A percentile compares a stretch with the other conserved stretches of the same genome.
Conservation (phyloP, 2,888 invertebrate genomes). For the Diaperis boleti region DNA sequence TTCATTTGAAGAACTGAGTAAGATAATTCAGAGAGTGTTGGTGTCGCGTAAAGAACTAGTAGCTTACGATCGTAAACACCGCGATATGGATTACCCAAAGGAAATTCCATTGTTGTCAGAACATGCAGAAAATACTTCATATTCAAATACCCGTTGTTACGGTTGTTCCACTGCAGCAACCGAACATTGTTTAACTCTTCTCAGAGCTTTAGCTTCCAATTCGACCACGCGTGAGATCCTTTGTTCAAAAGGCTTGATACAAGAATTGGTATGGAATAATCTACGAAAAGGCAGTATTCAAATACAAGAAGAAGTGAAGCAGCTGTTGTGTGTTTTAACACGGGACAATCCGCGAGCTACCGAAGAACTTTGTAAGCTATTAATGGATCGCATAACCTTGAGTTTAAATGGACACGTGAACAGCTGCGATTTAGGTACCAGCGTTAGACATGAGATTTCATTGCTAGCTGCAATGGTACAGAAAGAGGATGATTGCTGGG, state of each 20-base stretch:
- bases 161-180: constrained; percentile 92
- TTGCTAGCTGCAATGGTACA: constrained; percentile 89
- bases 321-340: constrained; percentile 88
- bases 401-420: constrained; percentile 81
- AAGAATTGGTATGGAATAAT: constrained; percentile 91
- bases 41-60: constrained; percentile 93
- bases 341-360: constrained; percentile 87
- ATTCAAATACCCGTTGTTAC: constrained; percentile 78
- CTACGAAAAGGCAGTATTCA: constrained; percentile 83
- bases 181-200: constrained; percentile 91
- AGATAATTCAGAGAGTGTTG: constrained; percentile 89
- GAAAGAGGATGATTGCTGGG: constrained; percentile 96
- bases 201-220: constrained; percentile 89
- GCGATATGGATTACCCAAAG: constrained; percentile 69
- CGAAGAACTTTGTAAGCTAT: constrained; percentile 83
- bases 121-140: constrained; percentile 43
- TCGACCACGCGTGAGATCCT: constrained; percentile 80
- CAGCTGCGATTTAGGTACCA: constrained; percentile 77
- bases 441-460: constrained; percentile 90
- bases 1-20: constrained; percentile 94
- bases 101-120: constrained; percentile 66
- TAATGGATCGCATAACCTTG: constrained; percentile 87
- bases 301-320: constrained; percentile 87
- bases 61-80: constrained; percentile 88
- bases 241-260: constrained; percentile 87